phyloP scores from a whole-genome alignment of 2,888 invertebrate genomes.

The Erebia epiphron region DNA sequence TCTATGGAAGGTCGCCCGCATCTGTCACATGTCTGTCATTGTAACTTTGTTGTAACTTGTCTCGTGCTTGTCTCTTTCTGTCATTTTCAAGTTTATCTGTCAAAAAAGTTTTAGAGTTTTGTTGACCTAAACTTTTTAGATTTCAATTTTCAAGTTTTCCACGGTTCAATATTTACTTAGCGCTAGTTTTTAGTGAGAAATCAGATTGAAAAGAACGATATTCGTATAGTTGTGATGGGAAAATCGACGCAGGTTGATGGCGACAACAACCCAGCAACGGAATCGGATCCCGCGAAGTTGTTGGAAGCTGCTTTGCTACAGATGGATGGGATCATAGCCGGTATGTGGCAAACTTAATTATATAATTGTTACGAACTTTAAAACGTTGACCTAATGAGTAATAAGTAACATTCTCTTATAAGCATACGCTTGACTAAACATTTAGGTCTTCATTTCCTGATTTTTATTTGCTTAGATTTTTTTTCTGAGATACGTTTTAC shows the following conservation, averaged over 20 bases:
- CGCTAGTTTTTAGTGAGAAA: conserved; percentile 31
- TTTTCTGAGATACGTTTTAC: not conserved
- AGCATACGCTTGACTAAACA: conserved; percentile 42
- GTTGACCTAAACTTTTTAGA: conserved; percentile 63
- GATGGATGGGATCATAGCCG: conserved; percentile 95
- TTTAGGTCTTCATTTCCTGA: conserved; percentile 36
- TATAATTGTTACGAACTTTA: conserved; percentile 11
- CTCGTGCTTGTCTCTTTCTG: not conserved
- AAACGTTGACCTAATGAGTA: not conserved
- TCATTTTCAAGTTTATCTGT: conserved; percentile 37
- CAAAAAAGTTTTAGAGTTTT: conserved; percentile 52
- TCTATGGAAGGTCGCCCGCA: too few relatives aligned
- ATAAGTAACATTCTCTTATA: not conserved
- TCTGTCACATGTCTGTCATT: not conserved
- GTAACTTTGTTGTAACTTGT: too few relatives aligned
- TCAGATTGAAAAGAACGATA: conserved; percentile 19
- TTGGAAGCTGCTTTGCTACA: conserved; percentile 93
- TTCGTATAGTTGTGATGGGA: conserved; percentile 65
- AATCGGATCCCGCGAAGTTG: conserved; percentile 93
- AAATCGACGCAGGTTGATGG: conserved; percentile 76
- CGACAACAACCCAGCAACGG: conserved; percentile 80
- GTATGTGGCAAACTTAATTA: conserved; percentile 66
- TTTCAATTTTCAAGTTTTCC: conserved; percentile 51
- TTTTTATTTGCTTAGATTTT: conserved; percentile 1
- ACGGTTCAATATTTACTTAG: conserved; percentile 36